Evolutionary conservation across 2,888 invertebrate genomes (phyloP).

Genomic region (Amiota communis): DNA sequence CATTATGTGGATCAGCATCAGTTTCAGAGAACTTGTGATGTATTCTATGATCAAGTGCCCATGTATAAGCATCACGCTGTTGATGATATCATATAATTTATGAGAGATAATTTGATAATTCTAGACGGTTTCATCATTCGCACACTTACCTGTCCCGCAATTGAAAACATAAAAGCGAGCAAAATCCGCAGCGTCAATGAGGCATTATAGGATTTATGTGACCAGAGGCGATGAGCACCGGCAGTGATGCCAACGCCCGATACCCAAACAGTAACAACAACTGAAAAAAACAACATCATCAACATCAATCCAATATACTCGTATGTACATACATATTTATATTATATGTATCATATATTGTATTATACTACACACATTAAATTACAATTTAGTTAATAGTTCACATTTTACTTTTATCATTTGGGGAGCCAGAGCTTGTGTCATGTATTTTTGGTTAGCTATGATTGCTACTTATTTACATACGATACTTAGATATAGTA

Average conservation of each 20-base stretch:
- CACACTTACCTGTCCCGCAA: constrained; percentile 82
- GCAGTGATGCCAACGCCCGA: constrained; percentile 89
- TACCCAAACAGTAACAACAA: constrained; percentile 77
- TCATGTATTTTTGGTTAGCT: constrained; percentile 15
- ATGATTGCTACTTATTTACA: too few relatives aligned
- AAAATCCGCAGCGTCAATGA: constrained; percentile 80
- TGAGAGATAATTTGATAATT: too few relatives aligned
- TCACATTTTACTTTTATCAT: neutral
- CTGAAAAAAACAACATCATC: constrained; percentile 72
- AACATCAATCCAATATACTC: constrained; percentile 28
- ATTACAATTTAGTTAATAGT: constrained; percentile 15
- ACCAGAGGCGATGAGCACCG: constrained; percentile 87
- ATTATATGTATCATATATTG: neutral
- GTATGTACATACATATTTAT: constrained; percentile 32
- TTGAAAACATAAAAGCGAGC: constrained; percentile 82
- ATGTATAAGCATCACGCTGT: constrained; percentile 87
- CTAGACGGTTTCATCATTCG: neutral
- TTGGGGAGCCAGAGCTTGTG: neutral
- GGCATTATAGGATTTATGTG: constrained; percentile 85
- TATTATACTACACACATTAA: constrained; percentile 14
- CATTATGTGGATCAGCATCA: constrained; percentile 83
- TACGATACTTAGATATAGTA: too few relatives aligned
- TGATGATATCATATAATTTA: too few relatives aligned
- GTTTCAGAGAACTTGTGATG: constrained; percentile 93
- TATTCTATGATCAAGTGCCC: constrained; percentile 90